These are phyloP conservation scores for Phyllotreta cruciferae DNA, from an alignment of 2,888 invertebrate genomes.

Conservation along the genomic window DNA sequence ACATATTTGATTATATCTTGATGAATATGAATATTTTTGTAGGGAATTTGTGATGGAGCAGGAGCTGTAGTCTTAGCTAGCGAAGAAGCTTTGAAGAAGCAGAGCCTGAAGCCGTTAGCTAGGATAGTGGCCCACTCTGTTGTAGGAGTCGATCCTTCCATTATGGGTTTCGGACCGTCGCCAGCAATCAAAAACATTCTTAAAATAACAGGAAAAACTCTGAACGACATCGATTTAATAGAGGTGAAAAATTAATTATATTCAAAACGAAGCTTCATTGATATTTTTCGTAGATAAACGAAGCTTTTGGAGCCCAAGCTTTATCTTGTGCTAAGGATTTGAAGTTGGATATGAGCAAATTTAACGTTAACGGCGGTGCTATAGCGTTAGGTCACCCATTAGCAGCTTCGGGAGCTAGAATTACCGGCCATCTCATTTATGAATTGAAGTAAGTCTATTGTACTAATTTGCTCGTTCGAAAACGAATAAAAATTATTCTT, in stretches of 20 bases:
- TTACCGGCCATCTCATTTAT: conserved; percentile 89
- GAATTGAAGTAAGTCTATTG: conserved; percentile 76
- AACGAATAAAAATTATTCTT: conserved; percentile 37
- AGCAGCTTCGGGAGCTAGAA: conserved; percentile 92
- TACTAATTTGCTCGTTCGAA: too few species aligned
- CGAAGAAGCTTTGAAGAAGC: conserved; percentile 84
- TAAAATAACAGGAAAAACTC: conserved; percentile 75
- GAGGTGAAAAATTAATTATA: conserved; percentile 71
- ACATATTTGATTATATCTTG: too few species aligned
- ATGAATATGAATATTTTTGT: too few species aligned
- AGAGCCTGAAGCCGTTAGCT: conserved; percentile 87
- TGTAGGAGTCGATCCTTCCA: conserved; percentile 94
- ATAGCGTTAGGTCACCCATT: conserved; percentile 97
- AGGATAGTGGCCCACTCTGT: conserved; percentile 90
- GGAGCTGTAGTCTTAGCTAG: conserved; percentile 89
- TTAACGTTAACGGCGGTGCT: conserved; percentile 96
- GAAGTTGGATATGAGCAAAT: conserved; percentile 81
- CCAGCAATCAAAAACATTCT: conserved; percentile 90
- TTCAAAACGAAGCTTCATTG: not conserved
- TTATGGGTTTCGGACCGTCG: conserved; percentile 98
- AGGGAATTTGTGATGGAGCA: conserved; percentile 99
- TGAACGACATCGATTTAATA: conserved; percentile 90
- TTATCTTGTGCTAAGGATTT: conserved; percentile 91
- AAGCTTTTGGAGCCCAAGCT: conserved; percentile 96
- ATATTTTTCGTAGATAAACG: conserved; percentile 80